These are phyloP conservation scores for Dufourea novaeangliae DNA, from an alignment of 1,140 invertebrate genomes.

Conservation along the genomic window DNA sequence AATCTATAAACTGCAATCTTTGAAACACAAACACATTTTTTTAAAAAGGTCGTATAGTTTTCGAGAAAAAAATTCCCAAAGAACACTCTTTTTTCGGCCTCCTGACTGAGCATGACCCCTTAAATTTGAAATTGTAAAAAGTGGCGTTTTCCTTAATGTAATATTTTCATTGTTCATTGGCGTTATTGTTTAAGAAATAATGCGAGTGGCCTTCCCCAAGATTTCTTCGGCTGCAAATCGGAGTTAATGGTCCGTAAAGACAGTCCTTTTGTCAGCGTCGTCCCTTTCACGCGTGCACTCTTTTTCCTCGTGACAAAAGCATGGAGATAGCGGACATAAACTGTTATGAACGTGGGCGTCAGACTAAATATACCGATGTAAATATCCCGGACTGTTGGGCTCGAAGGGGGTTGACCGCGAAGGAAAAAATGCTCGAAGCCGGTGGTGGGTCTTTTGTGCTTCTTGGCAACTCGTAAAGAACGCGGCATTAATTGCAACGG, in stretches of 20 bases:
- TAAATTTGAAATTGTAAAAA: too few relatives aligned
- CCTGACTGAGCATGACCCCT: too few relatives aligned
- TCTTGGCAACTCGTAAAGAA: constrained; percentile 34
- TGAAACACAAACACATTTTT: too few relatives aligned
- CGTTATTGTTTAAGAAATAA: too few relatives aligned
- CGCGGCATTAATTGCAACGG: constrained; percentile 26
- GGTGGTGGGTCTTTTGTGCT: constrained; percentile 8
- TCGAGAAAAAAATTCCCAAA: too few relatives aligned
- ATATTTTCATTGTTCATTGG: too few relatives aligned
- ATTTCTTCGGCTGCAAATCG: not conserved
- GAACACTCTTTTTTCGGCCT: too few relatives aligned
- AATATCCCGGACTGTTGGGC: constrained; percentile 50
- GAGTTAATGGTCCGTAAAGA: not conserved
- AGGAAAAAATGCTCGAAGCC: constrained; percentile 44
- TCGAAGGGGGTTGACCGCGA: constrained; percentile 44
- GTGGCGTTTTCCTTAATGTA: too few relatives aligned
- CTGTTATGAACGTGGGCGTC: constrained; percentile 64
- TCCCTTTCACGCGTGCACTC: constrained; percentile 10
- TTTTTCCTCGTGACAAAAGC: constrained; percentile 64
- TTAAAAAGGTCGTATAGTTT: too few relatives aligned
- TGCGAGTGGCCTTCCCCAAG: too few relatives aligned
- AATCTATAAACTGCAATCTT: too few relatives aligned
- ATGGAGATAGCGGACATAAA: constrained; percentile 56
- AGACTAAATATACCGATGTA: constrained; percentile 68
- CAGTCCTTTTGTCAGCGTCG: constrained; percentile 12